phyloP scores from a whole-genome alignment of 2,888 invertebrate genomes.

The Chorisops tibialis region DNA sequence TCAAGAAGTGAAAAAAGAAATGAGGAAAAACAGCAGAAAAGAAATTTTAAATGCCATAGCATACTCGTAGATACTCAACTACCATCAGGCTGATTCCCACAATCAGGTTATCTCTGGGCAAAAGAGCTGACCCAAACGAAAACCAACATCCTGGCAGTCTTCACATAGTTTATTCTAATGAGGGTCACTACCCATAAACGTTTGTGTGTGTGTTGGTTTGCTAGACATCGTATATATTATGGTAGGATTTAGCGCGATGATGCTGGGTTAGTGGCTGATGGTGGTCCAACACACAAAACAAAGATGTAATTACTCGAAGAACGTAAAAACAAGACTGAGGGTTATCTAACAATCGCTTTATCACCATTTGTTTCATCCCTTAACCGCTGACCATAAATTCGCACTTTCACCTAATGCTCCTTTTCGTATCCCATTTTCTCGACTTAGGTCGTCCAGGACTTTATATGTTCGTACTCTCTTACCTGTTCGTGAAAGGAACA shows the following conservation, averaged over 20 bases:
- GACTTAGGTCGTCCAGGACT: slow-evolving; percentile 1
- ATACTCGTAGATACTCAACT: background rate
- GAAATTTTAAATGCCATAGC: slow-evolving; percentile 16
- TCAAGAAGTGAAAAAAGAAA: background rate
- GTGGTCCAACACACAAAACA: slow-evolving; percentile 24
- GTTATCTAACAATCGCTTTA: slow-evolving; percentile 34
- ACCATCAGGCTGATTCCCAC: slow-evolving; percentile 27
- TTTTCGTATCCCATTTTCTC: slow-evolving; percentile 22
- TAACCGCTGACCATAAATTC: slow-evolving; percentile 33
- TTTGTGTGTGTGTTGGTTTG: background rate
- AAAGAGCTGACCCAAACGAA: slow-evolving; percentile 30
- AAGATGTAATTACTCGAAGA: slow-evolving; percentile 32
- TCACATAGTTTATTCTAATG: slow-evolving; percentile 34
- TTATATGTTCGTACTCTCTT: slow-evolving; percentile 4
- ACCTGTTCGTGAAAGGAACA: slow-evolving; percentile 11
- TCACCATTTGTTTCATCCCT: slow-evolving; percentile 34
- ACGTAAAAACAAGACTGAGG: slow-evolving; percentile 29
- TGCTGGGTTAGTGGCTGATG: slow-evolving; percentile 1
- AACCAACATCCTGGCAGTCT: slow-evolving; percentile 30
- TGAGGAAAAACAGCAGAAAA: background rate
- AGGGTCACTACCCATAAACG: slow-evolving; percentile 33
- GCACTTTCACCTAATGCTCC: slow-evolving; percentile 32
- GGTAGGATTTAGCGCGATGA: slow-evolving; percentile 11
- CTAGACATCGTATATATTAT: background rate
- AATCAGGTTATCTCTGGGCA: slow-evolving; percentile 26